phyloP scores from a whole-genome alignment of 2,888 invertebrate species.

The Cephus rjabovi region DNA sequence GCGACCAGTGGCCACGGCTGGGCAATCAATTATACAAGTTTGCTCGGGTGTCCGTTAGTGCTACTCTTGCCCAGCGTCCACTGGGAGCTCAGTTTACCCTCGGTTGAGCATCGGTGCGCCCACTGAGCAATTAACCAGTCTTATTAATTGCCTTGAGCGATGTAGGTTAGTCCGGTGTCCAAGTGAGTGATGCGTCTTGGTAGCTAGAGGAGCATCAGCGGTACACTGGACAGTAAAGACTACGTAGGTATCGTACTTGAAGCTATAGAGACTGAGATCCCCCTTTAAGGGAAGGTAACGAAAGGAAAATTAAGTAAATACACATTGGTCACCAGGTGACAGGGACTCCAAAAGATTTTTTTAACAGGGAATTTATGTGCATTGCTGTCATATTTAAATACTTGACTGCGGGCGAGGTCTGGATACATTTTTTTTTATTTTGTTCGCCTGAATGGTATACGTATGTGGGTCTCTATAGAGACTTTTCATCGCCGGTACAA shows the following conservation, averaged over 20 bases:
- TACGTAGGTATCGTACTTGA: not conserved
- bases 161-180: not conserved
- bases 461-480: constrained; percentile 19
- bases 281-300: not conserved
- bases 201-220: not conserved
- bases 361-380: not conserved
- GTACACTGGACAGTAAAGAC: not conserved
- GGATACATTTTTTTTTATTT: not conserved
- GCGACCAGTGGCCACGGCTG: constrained; percentile 4
- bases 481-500: not conserved
- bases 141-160: constrained; percentile 41
- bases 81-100: constrained; percentile 7
- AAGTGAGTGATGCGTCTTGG: not conserved
- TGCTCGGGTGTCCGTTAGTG: constrained; percentile 12
- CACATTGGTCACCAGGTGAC: not conserved
- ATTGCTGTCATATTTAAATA: not conserved
- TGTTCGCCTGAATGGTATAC: not conserved
- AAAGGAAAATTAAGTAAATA: not conserved
- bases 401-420: not conserved
- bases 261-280: not conserved
- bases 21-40: constrained; percentile 23
- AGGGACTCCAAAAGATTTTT: not conserved
- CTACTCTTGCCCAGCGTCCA: constrained; percentile 8
- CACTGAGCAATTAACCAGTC: constrained; percentile 42
- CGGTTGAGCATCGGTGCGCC: constrained; percentile 28